Conservation (phyloP, 2,888 invertebrate genomes). For the Lasioglossum morio region DNA sequence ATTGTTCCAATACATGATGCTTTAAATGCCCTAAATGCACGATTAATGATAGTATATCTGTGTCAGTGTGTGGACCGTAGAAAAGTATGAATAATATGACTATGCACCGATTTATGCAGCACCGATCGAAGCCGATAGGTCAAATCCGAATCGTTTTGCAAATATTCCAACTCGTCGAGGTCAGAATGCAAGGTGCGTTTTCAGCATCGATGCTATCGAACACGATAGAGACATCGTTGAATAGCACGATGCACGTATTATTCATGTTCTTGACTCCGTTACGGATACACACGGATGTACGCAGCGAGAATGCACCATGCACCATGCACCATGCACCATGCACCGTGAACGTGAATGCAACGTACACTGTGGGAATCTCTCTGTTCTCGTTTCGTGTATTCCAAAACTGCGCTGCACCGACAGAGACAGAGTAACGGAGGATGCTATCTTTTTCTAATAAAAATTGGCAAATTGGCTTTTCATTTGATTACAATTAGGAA, state of each 20-base stretch:
- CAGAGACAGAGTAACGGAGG: not conserved
- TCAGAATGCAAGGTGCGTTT: not conserved
- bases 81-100: not conserved
- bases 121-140: not conserved
- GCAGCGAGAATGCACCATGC: constrained; percentile 28
- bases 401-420: not conserved
- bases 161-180: too few relatives aligned
- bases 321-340: constrained; percentile 27
- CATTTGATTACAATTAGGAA: not conserved
- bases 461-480: not conserved
- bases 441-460: not conserved
- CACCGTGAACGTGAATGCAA: not conserved
- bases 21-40: not conserved
- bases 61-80: not conserved
- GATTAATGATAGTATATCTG: not conserved
- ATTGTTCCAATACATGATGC: not conserved
- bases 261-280: constrained; percentile 49
- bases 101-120: not conserved
- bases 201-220: not conserved
- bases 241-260: constrained; percentile 21
- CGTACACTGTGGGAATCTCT: constrained; percentile 50
- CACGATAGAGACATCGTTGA: constrained; percentile 21
- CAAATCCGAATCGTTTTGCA: not conserved
- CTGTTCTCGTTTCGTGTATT: constrained; percentile 28
- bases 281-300: constrained; percentile 36